Conservation (phyloP, 1,140 invertebrate species). For the Aphis craccivora region DNA sequence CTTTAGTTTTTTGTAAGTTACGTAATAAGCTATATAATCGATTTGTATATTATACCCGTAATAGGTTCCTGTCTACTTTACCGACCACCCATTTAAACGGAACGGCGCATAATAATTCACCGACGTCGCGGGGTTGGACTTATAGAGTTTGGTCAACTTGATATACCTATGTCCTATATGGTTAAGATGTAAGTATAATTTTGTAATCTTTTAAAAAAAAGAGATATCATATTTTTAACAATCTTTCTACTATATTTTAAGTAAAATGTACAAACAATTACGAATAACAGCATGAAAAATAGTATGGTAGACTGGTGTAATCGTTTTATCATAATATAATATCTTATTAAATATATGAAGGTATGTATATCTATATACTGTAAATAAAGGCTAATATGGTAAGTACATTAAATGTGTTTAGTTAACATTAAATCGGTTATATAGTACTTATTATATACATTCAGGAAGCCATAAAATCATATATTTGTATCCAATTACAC, state of each 20-base stretch:
- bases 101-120: background rate
- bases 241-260: background rate
- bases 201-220: too few species aligned
- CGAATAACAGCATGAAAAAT: background rate
- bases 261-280: background rate
- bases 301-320: background rate
- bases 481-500: slow-evolving; percentile 19
- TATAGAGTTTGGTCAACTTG: background rate
- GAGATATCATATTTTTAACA: background rate
- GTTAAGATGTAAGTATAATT: background rate
- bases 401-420: slow-evolving; percentile 1
- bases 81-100: background rate
- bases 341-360: background rate
- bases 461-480: background rate
- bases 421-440: background rate
- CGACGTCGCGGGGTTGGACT: background rate
- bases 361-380: background rate
- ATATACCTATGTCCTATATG: background rate
- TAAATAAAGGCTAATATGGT: background rate
- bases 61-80: background rate
- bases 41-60: background rate
- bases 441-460: background rate
- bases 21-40: background rate
- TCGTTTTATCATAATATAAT: background rate
- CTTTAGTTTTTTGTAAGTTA: slow-evolving; percentile 1